Evolutionary conservation across 2,888 invertebrate genomes (phyloP).

Genomic region (Nudaria mundana): DNA sequence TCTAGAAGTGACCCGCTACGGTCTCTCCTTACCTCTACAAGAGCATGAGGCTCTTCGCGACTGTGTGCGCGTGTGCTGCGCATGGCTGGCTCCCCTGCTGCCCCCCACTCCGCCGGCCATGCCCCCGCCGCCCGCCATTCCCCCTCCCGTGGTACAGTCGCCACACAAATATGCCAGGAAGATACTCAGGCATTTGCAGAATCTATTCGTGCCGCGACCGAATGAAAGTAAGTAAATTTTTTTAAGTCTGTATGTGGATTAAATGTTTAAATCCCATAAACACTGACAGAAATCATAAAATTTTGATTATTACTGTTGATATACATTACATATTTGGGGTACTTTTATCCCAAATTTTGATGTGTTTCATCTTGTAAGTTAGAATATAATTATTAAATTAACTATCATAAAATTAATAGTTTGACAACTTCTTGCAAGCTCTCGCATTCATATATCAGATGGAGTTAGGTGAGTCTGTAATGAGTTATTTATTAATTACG

Average conservation of each 20-base stretch:
- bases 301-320: too few species aligned
- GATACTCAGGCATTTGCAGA: constrained; percentile 96
- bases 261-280: neutral
- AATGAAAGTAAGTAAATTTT: constrained; percentile 89
- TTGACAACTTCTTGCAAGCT: constrained; percentile 84
- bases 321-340: too few species aligned
- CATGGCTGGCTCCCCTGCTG: constrained; percentile 95
- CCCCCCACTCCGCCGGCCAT: constrained; percentile 93
- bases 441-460: constrained; percentile 94
- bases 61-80: constrained; percentile 97
- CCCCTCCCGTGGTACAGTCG: constrained; percentile 92
- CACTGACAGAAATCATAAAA: too few species aligned
- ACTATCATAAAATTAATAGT: constrained; percentile 15
- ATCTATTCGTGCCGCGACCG: constrained; percentile 95
- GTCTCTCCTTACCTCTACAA: constrained; percentile 92
- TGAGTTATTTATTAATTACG: neutral
- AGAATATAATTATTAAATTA: too few species aligned
- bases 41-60: constrained; percentile 97
- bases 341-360: too few species aligned
- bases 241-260: neutral
- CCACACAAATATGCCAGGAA: constrained; percentile 94
- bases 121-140: constrained; percentile 92
- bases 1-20: constrained; percentile 94
- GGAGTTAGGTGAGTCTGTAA: constrained; percentile 87
- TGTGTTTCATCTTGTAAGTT: too few species aligned